Evolutionary conservation across 2,113 vertebrate genomes (phyloP).

Genomic region (Takifugu bimaculatus): DNA sequence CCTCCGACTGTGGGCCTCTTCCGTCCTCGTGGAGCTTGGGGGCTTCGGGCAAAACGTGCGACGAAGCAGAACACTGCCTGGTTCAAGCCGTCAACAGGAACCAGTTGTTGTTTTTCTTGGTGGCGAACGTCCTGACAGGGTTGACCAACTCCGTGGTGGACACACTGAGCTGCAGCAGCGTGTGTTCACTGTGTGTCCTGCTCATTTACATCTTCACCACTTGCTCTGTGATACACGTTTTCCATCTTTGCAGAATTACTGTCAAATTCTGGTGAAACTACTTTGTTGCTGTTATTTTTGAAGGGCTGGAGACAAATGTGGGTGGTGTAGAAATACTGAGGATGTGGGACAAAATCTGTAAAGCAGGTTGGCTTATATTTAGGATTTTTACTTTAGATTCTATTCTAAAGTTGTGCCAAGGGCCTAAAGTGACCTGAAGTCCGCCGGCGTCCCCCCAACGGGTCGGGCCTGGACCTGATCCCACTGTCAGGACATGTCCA

Average conservation of each 20-base stretch:
- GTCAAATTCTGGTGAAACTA: conserved; percentile 84
- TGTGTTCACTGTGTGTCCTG: conserved; percentile 75
- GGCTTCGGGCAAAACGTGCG: conserved; percentile 1
- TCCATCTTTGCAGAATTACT: conserved; percentile 80
- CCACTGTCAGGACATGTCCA: no score
- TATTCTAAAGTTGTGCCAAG: no score
- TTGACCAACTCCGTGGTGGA: conserved; percentile 82
- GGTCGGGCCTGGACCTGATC: no score
- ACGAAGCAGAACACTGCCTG: conserved; percentile 70
- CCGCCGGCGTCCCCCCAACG: no score
- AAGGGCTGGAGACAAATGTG: no score
- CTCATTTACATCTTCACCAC: conserved; percentile 87
- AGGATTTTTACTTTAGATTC: no score
- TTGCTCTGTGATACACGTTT: conserved; percentile 75
- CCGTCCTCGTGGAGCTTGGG: conserved; percentile 79
- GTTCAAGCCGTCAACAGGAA: conserved; percentile 89
- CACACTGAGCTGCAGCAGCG: conserved; percentile 77
- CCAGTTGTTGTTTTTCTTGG: conserved; percentile 87
- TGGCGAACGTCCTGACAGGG: conserved; percentile 89
- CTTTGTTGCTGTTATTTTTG: neutral
- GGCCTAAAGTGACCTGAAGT: no score
- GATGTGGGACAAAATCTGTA: no score
- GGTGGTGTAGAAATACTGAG: no score
- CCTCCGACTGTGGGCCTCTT: conserved; percentile 70
- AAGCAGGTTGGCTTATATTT: no score